A percentile compares a stretch with the other conserved stretches of the same genome.
These are phyloP conservation scores for Muntiacus reevesi DNA, from an alignment of 2,113 vertebrate genomes.

Conservation along the genomic window DNA sequence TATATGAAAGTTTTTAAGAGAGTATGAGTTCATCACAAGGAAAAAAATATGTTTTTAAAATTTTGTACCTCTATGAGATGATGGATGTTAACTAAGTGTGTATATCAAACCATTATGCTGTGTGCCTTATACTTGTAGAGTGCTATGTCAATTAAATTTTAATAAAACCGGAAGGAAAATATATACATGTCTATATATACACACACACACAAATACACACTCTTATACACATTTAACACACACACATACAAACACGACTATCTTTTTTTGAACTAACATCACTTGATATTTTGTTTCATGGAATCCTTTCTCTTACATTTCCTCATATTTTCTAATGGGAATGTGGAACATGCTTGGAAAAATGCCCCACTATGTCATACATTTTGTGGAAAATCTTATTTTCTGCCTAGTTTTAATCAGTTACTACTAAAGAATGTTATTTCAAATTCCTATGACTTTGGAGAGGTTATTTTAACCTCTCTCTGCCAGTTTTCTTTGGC, in stretches of 20 bases:
- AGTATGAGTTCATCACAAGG: not conserved
- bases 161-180: not conserved
- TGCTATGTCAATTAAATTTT: not conserved
- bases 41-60: not conserved
- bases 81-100: not conserved
- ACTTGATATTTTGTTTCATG: not conserved
- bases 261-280: not conserved
- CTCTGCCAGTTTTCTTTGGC: not conserved
- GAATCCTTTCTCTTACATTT: not conserved
- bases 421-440: not conserved
- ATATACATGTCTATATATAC: too few species aligned
- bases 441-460: not conserved
- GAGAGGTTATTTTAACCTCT: not conserved
- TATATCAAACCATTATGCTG: not conserved
- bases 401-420: not conserved
- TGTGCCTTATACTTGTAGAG: not conserved
- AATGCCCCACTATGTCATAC: not conserved
- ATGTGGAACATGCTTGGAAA: not conserved
- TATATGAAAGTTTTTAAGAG: not conserved
- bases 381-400: not conserved
- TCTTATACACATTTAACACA: accelerated
- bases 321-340: not conserved
- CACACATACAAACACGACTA: not conserved
- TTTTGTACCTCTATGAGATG: not conserved
- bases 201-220: not conserved